Base-by-base conservation (phyloP, 2,888 invertebrate genomes). In the Cantharis rufa region DNA sequence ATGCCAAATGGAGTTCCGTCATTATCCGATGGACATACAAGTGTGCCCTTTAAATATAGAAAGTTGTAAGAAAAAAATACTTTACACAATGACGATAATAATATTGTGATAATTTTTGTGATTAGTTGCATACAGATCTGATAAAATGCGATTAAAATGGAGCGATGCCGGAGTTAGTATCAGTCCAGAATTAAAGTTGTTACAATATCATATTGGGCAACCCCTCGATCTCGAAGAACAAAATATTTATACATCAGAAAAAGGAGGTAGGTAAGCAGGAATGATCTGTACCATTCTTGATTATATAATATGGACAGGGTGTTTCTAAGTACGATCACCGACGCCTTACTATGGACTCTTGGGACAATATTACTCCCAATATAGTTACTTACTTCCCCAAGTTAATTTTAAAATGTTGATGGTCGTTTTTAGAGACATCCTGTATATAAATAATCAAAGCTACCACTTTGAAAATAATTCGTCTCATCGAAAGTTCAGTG, bases 11-110 rank as follows among this genome's bases (percentile, higher is more conserved):
- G 94, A 95, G 86, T 95, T 95, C 86, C 94, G 94, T 86, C 91
- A 94, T 71, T 96, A 95, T 85, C 95, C 95, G 21, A 94, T 95
- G 93, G 95, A 96, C 86, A 94, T 95, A 83, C 95, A 95, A 90
- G 92, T 93, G 48, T 95, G 95, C 84, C 94, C 95, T 10, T 93
- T 95, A 84, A 93, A 93, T 83, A 93, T 96, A 79, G 95, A 95
- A 88, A 96, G 95, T 86, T 96, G 95, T 95, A 87, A 93, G 95
- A 92, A 63, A 16, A n/a, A n/a, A 48, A 48, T 48, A 48, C 9
- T 48, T 1, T 48, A n/a, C 7, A 48, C n/a, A 2, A n/a, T 48
- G 16, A 64, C n/a, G 7, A n/a, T 48, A 10, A 64, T 18, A 64
- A 16, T 16, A 64, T 16, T 5, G 16, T 64, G 2, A 16, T 32